phyloP scores from a whole-genome alignment of 92 coral and sea anemone genomes.

The Palythoa caribaeorum region DNA sequence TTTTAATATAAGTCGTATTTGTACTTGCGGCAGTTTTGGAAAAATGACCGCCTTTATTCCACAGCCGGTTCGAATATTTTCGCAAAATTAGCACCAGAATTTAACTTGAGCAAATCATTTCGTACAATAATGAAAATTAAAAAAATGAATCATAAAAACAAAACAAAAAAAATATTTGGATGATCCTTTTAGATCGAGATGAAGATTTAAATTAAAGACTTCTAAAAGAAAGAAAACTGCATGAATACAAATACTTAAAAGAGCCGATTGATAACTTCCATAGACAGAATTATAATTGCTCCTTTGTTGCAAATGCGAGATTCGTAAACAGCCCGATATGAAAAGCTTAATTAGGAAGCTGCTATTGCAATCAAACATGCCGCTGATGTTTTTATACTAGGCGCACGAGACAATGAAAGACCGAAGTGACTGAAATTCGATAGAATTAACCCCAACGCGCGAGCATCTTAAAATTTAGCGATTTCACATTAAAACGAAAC shows the following conservation, averaged over 20 bases:
- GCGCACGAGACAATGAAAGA: not conserved
- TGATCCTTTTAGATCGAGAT: not conserved
- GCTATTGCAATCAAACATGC: not conserved
- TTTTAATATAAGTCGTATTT: no score
- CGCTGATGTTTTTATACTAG: not conserved
- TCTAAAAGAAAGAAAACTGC: not conserved
- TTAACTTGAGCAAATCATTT: not conserved
- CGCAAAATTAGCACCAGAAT: not conserved
- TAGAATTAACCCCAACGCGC: not conserved
- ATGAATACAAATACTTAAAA: not conserved
- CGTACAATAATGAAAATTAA: not conserved
- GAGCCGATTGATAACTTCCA: not conserved
- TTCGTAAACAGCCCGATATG: conserved; percentile 5
- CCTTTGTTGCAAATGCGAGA: not conserved
- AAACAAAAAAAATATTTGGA: not conserved
- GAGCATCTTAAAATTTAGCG: not conserved
- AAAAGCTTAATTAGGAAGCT: not conserved
- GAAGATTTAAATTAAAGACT: not conserved
- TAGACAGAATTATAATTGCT: not conserved
- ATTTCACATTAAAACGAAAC: not conserved
- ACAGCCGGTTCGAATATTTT: no score
- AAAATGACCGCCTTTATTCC: no score
- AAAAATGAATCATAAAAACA: not conserved
- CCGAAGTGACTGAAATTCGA: not conserved
- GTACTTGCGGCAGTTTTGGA: no score